Evolutionary conservation across 64 coral and sea anemone species (phyloP).

Genomic region (Stylophora pistillata): DNA sequence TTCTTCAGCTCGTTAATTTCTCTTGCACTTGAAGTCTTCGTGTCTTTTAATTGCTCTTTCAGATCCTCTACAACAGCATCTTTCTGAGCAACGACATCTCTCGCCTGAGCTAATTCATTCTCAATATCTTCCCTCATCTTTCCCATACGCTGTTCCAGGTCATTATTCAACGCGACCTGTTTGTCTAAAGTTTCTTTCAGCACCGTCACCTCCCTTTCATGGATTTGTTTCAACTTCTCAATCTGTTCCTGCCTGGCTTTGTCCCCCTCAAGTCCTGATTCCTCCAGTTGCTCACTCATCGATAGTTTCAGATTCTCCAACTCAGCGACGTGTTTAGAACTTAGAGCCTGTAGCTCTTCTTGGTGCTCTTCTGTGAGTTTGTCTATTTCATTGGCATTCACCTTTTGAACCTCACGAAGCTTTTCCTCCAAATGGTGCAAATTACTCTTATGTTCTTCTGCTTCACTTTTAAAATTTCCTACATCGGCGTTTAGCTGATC

Average conservation of each 20-base stretch:
- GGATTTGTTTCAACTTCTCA: slow-evolving; percentile 64
- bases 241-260: slow-evolving; percentile 62
- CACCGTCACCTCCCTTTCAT: slow-evolving; percentile 72
- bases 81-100: slow-evolving; percentile 47
- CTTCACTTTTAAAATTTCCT: neutral
- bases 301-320: slow-evolving; percentile 63
- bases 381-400: slow-evolving; percentile 61
- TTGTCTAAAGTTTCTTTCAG: slow-evolving; percentile 72
- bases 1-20: slow-evolving; percentile 59
- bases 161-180: slow-evolving; percentile 54
- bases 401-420: slow-evolving; percentile 39
- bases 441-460: slow-evolving; percentile 57
- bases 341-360: slow-evolving; percentile 60
- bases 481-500: slow-evolving; percentile 26
- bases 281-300: slow-evolving; percentile 65
- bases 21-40: slow-evolving; percentile 36
- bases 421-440: slow-evolving; percentile 38
- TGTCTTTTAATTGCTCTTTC: slow-evolving; percentile 46
- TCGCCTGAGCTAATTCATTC: slow-evolving; percentile 37
- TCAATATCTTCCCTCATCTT: slow-evolving; percentile 24
- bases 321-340: slow-evolving; percentile 57
- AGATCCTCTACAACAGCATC: slow-evolving; percentile 29
- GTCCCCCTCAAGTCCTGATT: slow-evolving; percentile 73
- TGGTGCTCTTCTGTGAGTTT: slow-evolving; percentile 59
- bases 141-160: slow-evolving; percentile 57